These are phyloP conservation scores for Tolypeutes matacus DNA, from an alignment of 2,797 vertebrate species.

Conservation along the genomic window DNA sequence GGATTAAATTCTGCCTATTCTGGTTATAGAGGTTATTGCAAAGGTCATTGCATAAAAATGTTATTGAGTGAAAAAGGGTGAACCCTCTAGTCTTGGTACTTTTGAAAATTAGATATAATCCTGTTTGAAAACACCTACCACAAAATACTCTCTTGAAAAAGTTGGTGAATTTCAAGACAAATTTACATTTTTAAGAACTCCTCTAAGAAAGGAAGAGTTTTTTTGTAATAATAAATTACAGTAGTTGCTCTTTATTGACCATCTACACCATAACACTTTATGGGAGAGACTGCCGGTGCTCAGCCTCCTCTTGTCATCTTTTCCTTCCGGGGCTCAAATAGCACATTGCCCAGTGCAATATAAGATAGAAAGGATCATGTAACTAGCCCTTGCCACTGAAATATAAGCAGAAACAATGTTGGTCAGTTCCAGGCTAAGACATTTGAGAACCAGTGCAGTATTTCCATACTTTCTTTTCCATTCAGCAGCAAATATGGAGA, in stretches of 20 bases:
- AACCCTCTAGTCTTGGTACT: not conserved
- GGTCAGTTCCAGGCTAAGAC: not conserved
- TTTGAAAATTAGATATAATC: slow-evolving; percentile 7
- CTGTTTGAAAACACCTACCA: not conserved
- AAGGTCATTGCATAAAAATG: not conserved
- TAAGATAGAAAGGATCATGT: not conserved
- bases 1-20: not conserved
- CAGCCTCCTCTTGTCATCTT: not conserved
- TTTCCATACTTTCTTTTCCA: not conserved
- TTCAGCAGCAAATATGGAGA: not conserved
- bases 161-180: not conserved
- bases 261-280: not conserved
- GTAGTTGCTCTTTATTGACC: not conserved
- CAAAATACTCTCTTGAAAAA: not conserved
- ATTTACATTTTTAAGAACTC: slow-evolving; percentile 24
- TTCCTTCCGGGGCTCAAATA: not conserved
- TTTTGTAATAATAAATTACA: not conserved
- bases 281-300: not conserved
- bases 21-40: not conserved
- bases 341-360: not conserved
- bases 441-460: not conserved
- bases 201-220: not conserved
- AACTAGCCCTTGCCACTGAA: not conserved
- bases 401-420: not conserved
- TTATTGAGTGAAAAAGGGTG: not conserved